A percentile compares a stretch with the other conserved stretches of the same genome.
phyloP scores from a whole-genome alignment of 2,888 invertebrate genomes.

The Reticulitermes lucifugus region DNA sequence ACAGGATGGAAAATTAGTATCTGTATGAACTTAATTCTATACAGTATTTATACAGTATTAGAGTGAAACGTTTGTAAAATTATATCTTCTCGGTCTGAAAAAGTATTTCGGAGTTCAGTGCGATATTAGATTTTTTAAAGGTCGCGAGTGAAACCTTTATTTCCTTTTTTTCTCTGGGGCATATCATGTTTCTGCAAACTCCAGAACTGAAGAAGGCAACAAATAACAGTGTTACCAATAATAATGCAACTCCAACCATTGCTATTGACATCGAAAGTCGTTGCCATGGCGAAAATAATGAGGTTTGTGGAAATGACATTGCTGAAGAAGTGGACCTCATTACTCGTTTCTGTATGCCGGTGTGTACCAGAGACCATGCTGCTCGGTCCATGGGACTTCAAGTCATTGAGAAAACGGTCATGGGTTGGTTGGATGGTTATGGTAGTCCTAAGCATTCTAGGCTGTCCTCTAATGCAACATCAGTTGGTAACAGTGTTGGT shows the following conservation, averaged over 20 bases:
- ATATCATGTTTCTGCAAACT: constrained; percentile 44
- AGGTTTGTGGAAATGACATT: constrained; percentile 28
- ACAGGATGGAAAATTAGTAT: constrained; percentile 22
- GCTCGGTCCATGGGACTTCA: constrained; percentile 67
- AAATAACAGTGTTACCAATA: constrained; percentile 40
- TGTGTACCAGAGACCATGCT: constrained; percentile 67
- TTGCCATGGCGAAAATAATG: constrained; percentile 6
- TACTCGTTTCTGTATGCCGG: constrained; percentile 66
- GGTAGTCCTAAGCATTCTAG: constrained; percentile 65
- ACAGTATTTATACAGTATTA: constrained; percentile 36
- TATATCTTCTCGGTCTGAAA: background rate
- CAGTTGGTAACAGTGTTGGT: constrained; percentile 27
- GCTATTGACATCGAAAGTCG: constrained; percentile 42
- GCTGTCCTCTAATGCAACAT: constrained; percentile 44
- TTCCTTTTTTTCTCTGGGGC: background rate
- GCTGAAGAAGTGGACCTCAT: constrained; percentile 64
- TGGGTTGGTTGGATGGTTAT: constrained; percentile 68
- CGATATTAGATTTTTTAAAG: background rate
- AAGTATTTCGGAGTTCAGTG: background rate
- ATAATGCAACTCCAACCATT: constrained; percentile 43
- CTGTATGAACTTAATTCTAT: constrained; percentile 1
- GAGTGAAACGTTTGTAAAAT: background rate
- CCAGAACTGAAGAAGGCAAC: constrained; percentile 41
- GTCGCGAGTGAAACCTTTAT: constrained; percentile 11
- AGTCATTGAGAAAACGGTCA: constrained; percentile 67